Conservation (phyloP, 2,888 invertebrate species). For the Tubulanus polymorphus region DNA sequence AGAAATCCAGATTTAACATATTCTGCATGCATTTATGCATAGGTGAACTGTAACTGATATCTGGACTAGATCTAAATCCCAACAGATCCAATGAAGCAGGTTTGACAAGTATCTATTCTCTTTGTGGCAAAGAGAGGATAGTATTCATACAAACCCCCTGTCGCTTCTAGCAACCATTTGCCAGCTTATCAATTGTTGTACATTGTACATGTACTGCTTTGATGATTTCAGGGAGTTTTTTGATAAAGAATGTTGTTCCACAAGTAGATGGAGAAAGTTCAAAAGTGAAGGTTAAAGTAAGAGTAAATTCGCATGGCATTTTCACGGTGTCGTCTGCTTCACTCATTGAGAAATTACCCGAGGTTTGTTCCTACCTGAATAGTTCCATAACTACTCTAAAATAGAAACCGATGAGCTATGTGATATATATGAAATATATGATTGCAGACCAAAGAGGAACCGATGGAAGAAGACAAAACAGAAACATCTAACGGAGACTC, state of each 20-base stretch:
- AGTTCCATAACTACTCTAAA: background rate
- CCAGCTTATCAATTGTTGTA: constrained; percentile 64
- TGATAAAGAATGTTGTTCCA: constrained; percentile 64
- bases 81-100: too few species aligned
- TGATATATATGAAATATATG: constrained; percentile 20
- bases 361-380: too few species aligned
- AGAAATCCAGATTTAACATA: too few species aligned
- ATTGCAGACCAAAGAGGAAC: constrained; percentile 26
- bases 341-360: constrained; percentile 47
- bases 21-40: too few species aligned
- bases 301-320: constrained; percentile 90
- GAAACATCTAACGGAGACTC: too few species aligned
- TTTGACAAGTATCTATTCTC: too few species aligned
- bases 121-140: too few species aligned
- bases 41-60: too few species aligned
- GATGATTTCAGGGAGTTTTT: constrained; percentile 49
- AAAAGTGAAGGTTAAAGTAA: constrained; percentile 92
- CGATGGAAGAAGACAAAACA: constrained; percentile 36
- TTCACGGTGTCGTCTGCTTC: constrained; percentile 83
- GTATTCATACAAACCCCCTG: too few species aligned
- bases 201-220: constrained; percentile 40
- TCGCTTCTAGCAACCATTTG: too few species aligned
- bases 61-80: too few species aligned
- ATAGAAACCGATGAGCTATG: background rate
- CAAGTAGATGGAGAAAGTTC: constrained; percentile 84